A percentile compares a stretch with the other conserved stretches of the same genome.
These are phyloP conservation scores for Tridacna gigas DNA, from an alignment of 2,888 invertebrate species.

Conservation along the genomic window DNA sequence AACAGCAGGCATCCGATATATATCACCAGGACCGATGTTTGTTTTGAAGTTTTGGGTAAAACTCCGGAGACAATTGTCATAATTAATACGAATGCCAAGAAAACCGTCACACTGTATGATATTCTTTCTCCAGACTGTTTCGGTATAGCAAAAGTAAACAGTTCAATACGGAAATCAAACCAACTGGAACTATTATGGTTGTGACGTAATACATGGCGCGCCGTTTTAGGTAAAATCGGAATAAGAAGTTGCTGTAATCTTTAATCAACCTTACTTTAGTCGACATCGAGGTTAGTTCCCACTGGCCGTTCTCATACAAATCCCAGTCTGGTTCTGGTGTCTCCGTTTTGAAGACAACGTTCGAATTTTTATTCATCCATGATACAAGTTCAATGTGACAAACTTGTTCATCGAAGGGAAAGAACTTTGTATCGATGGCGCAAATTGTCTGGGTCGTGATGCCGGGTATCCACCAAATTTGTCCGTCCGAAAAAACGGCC, in stretches of 20 bases:
- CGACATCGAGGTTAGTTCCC: not conserved
- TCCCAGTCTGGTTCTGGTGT: not conserved
- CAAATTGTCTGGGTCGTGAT: not conserved
- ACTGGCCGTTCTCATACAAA: conserved; percentile 4
- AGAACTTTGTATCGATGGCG: not conserved
- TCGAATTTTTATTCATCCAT: not conserved
- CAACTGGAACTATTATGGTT: not conserved
- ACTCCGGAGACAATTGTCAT: not conserved
- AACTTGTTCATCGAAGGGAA: conserved; percentile 6
- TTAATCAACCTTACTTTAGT: not conserved
- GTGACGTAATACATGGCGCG: conserved; percentile 4
- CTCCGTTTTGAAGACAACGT: not conserved
- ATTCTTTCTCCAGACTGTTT: conserved; percentile 6
- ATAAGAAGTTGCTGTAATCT: not conserved
- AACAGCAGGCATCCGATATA: not conserved
- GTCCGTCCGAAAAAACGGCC: not conserved
- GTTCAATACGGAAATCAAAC: not conserved
- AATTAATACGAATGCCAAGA: not conserved
- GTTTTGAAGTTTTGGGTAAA: conserved; percentile 11
- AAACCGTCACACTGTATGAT: not conserved
- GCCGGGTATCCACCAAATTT: not conserved
- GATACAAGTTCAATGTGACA: not conserved
- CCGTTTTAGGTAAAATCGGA: conserved; percentile 6
- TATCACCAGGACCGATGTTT: conserved; percentile 9
- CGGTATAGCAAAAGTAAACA: conserved; percentile 8